Conservation (phyloP, 2,113 vertebrate genomes). For the Catharus bicknelli region DNA sequence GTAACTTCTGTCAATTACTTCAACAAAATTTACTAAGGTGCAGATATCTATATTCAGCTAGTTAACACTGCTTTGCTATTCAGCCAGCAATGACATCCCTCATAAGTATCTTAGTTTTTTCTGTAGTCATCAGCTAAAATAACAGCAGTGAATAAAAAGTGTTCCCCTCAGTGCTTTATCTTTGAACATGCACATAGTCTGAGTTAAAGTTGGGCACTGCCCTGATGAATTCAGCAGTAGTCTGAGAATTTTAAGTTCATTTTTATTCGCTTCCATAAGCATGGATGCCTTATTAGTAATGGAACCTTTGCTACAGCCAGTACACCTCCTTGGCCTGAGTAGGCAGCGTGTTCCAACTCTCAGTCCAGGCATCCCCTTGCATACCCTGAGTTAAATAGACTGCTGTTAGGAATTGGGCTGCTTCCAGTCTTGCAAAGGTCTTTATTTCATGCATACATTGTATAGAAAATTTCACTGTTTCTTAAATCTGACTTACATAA, state of each 20-base stretch:
- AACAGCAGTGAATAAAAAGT: background rate
- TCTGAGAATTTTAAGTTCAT: background rate
- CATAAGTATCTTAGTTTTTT: background rate
- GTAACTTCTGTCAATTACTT: background rate
- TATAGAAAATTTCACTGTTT: background rate
- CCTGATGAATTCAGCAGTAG: background rate
- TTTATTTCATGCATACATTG: background rate
- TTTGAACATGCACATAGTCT: background rate
- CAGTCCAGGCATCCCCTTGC: background rate
- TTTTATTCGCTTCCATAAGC: background rate
- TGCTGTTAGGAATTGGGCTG: background rate
- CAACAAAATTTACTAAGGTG: background rate
- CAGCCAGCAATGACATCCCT: background rate
- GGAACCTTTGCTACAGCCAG: background rate
- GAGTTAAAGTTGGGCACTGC: background rate
- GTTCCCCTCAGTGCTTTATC: background rate
- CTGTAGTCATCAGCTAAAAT: background rate
- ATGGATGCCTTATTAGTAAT: background rate
- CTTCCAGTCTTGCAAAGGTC: background rate
- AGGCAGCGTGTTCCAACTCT: background rate
- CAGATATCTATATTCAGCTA: background rate
- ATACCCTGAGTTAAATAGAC: background rate
- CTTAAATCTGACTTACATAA: conserved; percentile 35
- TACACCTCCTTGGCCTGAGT: background rate
- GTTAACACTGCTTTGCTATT: background rate